Evolutionary conservation across 2,113 vertebrate species (phyloP).

Genomic region (Gallinago jamesoni): DNA sequence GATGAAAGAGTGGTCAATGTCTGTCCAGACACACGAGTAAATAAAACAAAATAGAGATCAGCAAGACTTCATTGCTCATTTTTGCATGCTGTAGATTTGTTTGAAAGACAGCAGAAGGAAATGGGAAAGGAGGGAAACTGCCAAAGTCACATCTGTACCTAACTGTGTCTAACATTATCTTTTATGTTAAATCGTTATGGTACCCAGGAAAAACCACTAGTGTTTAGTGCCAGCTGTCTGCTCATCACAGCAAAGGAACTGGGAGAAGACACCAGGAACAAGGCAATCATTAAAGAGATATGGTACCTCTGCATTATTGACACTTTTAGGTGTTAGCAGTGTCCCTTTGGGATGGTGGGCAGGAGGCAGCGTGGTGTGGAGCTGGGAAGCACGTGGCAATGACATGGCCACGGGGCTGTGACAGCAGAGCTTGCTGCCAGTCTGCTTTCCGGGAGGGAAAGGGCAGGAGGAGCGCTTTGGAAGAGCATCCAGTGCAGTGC

Average conservation of each 20-base stretch:
- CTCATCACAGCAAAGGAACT: background rate
- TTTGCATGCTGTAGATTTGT: background rate
- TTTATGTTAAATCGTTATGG: slow-evolving; percentile 18
- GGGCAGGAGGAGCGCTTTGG: background rate
- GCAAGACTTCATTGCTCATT: background rate
- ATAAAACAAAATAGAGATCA: background rate
- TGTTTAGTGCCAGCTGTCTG: slow-evolving; percentile 9
- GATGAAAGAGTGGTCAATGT: background rate
- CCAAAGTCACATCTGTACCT: slow-evolving; percentile 29
- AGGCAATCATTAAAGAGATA: background rate
- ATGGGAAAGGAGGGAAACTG: background rate
- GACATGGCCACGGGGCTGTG: background rate
- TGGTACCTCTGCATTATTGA: background rate
- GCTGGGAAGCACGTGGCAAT: background rate
- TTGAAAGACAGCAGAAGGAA: slow-evolving; percentile 32
- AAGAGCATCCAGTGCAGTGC: rapidly evolving
- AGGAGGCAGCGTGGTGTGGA: background rate
- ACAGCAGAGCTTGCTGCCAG: background rate
- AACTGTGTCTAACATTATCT: background rate
- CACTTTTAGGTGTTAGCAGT: background rate
- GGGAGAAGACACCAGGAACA: background rate
- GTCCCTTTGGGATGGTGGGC: background rate
- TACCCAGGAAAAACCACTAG: background rate
- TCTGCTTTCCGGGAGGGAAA: background rate
- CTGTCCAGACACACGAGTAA: background rate